Conservation (phyloP, 1,140 invertebrate genomes). For the Lutraria rhynchaena region DNA sequence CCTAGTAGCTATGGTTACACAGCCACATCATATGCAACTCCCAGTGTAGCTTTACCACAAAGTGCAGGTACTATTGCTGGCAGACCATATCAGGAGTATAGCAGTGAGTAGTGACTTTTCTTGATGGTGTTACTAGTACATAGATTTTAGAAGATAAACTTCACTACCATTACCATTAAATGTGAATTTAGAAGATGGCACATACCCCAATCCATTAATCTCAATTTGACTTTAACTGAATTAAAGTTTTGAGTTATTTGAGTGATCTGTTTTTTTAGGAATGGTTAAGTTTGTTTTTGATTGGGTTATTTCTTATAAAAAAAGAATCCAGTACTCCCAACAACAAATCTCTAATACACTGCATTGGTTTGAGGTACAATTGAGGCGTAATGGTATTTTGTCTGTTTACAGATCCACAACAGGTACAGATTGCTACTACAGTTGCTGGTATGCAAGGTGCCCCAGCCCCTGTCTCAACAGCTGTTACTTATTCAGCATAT, state of each 20-base stretch:
- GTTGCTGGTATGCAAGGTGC: slow-evolving; percentile 25
- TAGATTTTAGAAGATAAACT: too few relatives aligned
- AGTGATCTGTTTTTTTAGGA: too few relatives aligned
- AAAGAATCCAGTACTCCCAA: background rate
- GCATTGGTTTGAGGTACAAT: background rate
- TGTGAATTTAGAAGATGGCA: too few relatives aligned
- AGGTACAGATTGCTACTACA: slow-evolving; percentile 44
- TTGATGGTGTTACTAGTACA: too few relatives aligned
- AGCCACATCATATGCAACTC: slow-evolving; percentile 26
- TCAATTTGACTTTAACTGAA: too few relatives aligned
- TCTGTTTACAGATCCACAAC: background rate
- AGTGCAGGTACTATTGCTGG: slow-evolving; percentile 6
- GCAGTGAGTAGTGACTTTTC: too few relatives aligned
- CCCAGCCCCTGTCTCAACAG: slow-evolving; percentile 2
- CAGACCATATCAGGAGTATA: slow-evolving; percentile 37
- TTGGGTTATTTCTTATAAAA: too few relatives aligned
- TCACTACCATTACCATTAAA: too few relatives aligned
- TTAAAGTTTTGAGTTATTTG: too few relatives aligned
- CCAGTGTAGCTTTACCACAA: slow-evolving; percentile 23
- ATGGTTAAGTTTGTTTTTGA: too few relatives aligned
- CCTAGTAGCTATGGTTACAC: slow-evolving; percentile 42
- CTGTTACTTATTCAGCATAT: slow-evolving; percentile 28
- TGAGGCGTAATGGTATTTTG: background rate
- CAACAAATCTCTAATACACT: background rate
- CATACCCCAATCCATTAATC: too few relatives aligned